Conservation (phyloP, 2,797 vertebrate species). For the Protonibea diacanthus region DNA sequence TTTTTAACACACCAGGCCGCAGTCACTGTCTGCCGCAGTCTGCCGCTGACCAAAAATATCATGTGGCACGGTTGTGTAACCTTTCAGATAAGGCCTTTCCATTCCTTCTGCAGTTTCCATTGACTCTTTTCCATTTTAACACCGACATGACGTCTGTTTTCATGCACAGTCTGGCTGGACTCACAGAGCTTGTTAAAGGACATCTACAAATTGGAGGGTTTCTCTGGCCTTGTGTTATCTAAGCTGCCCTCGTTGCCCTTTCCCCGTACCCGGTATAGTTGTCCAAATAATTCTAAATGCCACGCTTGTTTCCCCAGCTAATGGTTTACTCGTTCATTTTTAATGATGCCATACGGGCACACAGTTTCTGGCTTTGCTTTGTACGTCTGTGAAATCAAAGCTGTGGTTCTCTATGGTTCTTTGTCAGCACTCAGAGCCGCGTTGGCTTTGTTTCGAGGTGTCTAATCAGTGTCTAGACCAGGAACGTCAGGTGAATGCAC, state of each 20-base stretch:
- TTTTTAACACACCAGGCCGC: conserved; percentile 1
- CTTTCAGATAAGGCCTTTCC: conserved; percentile 18
- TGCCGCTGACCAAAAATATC: conserved; percentile 1
- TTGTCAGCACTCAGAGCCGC: background rate
- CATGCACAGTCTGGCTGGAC: background rate
- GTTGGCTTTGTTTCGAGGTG: conserved; percentile 12
- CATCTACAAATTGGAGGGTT: conserved; percentile 7
- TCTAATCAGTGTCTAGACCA: conserved; percentile 15
- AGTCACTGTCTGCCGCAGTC: background rate
- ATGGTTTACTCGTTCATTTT: conserved; percentile 26
- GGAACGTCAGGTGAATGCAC: conserved; percentile 1
- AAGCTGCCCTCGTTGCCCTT: background rate
- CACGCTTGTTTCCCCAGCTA: conserved; percentile 18
- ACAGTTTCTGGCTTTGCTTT: conserved; percentile 12
- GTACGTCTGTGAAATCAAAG: conserved; percentile 14
- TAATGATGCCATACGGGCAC: conserved; percentile 32
- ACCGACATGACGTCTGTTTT: background rate
- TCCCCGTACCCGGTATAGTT: background rate
- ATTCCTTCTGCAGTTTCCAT: conserved; percentile 38
- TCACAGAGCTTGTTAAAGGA: conserved; percentile 20
- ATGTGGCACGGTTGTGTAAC: background rate
- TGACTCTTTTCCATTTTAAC: conserved; percentile 19
- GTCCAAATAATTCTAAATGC: conserved; percentile 21
- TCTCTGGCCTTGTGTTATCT: background rate
- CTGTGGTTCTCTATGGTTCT: background rate